phyloP scores from a whole-genome alignment of 2,888 invertebrate species.

The Labia minor region DNA sequence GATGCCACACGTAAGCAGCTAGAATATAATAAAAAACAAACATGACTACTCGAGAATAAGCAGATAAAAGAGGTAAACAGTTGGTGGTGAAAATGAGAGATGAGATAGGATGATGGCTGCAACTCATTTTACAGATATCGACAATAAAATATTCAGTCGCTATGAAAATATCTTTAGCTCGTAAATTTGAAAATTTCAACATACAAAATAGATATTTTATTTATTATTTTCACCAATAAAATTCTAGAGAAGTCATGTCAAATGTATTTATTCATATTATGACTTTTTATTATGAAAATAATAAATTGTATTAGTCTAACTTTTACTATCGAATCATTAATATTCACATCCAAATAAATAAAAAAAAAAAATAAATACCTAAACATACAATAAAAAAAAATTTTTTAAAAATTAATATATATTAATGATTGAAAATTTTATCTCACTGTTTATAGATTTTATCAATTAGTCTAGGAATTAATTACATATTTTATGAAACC shows the following conservation, averaged over 20 bases:
- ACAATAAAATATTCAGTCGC: background rate
- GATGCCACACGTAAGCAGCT: background rate
- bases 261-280: background rate
- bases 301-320: too few relatives aligned
- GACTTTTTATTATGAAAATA: too few relatives aligned
- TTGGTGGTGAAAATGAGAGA: background rate
- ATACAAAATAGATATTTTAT: background rate
- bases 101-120: background rate
- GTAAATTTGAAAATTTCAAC: background rate
- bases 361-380: too few relatives aligned
- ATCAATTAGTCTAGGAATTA: too few relatives aligned
- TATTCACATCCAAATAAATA: too few relatives aligned
- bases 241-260: background rate
- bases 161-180: constrained; percentile 7
- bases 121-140: constrained; percentile 4
- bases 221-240: background rate
- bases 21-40: constrained; percentile 13
- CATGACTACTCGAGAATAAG: background rate
- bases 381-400: too few relatives aligned
- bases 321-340: too few relatives aligned
- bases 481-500: too few relatives aligned
- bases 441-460: too few relatives aligned
- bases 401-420: too few relatives aligned
- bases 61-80: background rate
- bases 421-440: too few relatives aligned